A percentile compares a stretch with the other conserved stretches of the same genome.
Evolutionary conservation across 2,113 vertebrate species (phyloP).

Genomic region (Toxotes chatareus): DNA sequence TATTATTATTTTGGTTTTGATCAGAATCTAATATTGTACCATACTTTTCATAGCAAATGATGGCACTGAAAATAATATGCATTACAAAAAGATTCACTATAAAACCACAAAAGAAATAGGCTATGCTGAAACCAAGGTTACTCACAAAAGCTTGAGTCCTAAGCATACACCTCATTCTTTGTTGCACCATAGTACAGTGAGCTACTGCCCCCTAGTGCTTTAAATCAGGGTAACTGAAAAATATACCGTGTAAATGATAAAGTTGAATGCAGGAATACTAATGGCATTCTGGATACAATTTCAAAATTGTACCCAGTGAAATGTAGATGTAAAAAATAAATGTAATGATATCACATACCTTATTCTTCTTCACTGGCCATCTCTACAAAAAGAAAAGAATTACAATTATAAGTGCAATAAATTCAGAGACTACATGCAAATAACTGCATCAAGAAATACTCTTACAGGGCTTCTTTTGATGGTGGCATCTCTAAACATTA

Average conservation of each 20-base stretch:
- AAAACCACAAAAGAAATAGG: constrained; percentile 63
- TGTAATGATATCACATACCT: constrained; percentile 63
- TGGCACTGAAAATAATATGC: constrained; percentile 58
- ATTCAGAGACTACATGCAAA: neutral
- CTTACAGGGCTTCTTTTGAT: constrained; percentile 87
- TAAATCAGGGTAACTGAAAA: neutral
- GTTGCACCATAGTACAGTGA: constrained; percentile 73
- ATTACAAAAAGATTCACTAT: constrained; percentile 52
- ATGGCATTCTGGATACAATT: neutral
- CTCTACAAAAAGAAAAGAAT: constrained; percentile 62
- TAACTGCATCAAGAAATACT: neutral
- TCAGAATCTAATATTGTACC: constrained; percentile 59
- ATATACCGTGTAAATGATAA: neutral
- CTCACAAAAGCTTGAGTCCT: constrained; percentile 65
- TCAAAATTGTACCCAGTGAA: neutral
- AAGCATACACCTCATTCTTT: constrained; percentile 62
- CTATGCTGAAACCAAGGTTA: constrained; percentile 63
- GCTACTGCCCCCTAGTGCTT: constrained; percentile 85
- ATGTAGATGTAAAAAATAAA: neutral
- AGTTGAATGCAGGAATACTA: neutral
- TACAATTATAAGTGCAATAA: constrained; percentile 29
- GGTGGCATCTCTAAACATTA: constrained; percentile 90
- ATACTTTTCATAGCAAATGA: constrained; percentile 48
- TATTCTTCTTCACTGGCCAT: constrained; percentile 75
- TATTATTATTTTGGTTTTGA: constrained; percentile 67